Evolutionary conservation across 2,797 vertebrate species (phyloP), one percentile per base, ranked within the genome.

Genomic region (Limosa lapponica): DNA sequence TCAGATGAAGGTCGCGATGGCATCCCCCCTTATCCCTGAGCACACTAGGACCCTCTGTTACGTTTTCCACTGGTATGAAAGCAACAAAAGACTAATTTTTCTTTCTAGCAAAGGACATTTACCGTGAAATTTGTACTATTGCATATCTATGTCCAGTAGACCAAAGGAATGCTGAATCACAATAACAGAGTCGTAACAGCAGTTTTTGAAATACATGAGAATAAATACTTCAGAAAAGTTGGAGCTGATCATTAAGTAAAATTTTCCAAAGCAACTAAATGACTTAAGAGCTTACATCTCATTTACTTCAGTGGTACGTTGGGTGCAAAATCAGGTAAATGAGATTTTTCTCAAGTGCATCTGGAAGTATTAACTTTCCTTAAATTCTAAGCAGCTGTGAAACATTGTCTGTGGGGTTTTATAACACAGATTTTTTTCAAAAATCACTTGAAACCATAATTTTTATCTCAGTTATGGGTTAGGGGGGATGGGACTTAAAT

Each of bases 161-260:
- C 81, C 87, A 93, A 84, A 90, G 83, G 70, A 87, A 84, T 79
- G 83, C 49, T 79, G 54, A 73, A 41, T 62, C 34, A 2, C 43
- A 85, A 77, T 44, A 72, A 62, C 70, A 58, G 64, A 65, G 25
- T 62, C 86, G 1, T 37, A 83, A 57, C 27, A 18, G 36, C 36
- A 27, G 8, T 13, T 54, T 77, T 44, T 73, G 30, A 85, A 81
- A 94, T 36, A 75, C 20, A 3, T 37, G 14, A 72, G 58, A 89
- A 92, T 74, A 95, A 90, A 93, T 17, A 25, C 65, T 65, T 46
- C 24, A 46, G 43, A 79, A 91, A 92, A 89, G 37, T n/a, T 62
- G 32, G 75, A 83, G 39, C 3, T 70, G 54, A 69, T 84, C 59
- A 51, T 81, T 43, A 75, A 72, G 80, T 87, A 64, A 59, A 57